Conservation (phyloP, 2,113 vertebrate genomes). For the Trogon melanurus region DNA sequence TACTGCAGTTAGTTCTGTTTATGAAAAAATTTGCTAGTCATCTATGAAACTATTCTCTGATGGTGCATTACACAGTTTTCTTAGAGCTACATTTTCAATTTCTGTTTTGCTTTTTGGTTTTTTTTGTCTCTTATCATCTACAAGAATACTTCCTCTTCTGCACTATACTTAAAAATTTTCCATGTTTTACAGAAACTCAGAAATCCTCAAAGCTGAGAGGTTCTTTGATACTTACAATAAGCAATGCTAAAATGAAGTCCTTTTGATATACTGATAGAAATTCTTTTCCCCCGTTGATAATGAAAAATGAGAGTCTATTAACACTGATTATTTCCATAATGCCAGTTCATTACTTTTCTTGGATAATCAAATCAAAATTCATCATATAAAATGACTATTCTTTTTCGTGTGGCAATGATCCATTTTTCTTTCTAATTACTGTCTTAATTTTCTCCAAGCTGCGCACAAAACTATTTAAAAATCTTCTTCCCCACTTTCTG, state of each 20-base stretch:
- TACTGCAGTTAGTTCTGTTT: neutral
- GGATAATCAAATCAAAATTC: constrained; percentile 64
- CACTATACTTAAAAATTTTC: neutral
- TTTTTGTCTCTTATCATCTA: neutral
- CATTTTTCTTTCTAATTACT: constrained; percentile 63
- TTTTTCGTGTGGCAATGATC: constrained; percentile 37
- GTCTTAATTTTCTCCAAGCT: constrained; percentile 37
- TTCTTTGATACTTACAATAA: neutral
- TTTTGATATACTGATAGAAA: constrained; percentile 32
- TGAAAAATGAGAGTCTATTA: constrained; percentile 61
- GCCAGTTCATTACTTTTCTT: constrained; percentile 48
- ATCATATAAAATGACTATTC: constrained; percentile 42
- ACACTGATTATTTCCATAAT: constrained; percentile 33
- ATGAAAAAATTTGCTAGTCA: neutral
- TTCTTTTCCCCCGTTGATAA: neutral
- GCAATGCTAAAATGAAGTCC: neutral
- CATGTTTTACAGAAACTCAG: neutral
- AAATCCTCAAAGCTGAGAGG: neutral
- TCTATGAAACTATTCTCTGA: neutral
- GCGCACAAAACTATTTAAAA: neutral
- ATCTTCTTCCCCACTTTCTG: neutral
- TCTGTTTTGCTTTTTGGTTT: neutral
- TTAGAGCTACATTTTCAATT: neutral
- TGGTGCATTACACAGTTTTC: neutral
- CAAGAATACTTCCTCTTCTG: neutral